These are phyloP conservation scores for Acanthochromis polyacanthus DNA, from an alignment of 2,113 vertebrate species.

Conservation along the genomic window DNA sequence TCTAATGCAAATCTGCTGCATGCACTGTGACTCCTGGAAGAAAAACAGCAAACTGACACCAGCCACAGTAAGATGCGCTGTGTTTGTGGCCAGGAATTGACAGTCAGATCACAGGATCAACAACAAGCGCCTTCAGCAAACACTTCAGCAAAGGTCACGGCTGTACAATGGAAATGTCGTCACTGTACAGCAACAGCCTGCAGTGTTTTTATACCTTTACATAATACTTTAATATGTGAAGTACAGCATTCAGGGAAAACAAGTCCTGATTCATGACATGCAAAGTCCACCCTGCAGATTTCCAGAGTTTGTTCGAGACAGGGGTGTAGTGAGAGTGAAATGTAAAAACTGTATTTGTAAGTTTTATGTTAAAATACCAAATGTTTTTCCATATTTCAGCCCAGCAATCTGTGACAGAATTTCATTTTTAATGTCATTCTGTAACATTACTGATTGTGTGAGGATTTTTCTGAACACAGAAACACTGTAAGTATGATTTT, in stretches of 20 bases:
- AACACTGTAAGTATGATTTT: no score
- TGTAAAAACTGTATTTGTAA: background rate
- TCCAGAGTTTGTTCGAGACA: background rate
- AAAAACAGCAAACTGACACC: background rate
- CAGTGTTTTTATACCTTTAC: conserved; percentile 23
- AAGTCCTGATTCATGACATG: background rate
- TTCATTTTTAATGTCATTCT: no score
- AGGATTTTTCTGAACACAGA: no score
- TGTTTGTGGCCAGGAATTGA: conserved; percentile 10
- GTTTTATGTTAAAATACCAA: no score
- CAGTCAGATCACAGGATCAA: conserved; percentile 29
- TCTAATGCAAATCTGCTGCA: background rate
- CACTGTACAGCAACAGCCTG: conserved; percentile 24
- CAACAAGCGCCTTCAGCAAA: conserved; percentile 50
- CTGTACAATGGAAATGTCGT: conserved; percentile 26
- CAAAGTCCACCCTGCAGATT: background rate
- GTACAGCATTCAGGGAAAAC: conserved; percentile 9
- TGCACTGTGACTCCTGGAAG: background rate
- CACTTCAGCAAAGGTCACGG: conserved; percentile 48
- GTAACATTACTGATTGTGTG: no score
- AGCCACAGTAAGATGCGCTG: background rate
- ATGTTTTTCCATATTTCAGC: no score
- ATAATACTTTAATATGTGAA: conserved; percentile 7
- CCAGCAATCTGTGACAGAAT: no score
- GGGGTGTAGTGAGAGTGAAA: background rate